Conservation (phyloP, 1,140 invertebrate species). For the Hermetia illucens region DNA sequence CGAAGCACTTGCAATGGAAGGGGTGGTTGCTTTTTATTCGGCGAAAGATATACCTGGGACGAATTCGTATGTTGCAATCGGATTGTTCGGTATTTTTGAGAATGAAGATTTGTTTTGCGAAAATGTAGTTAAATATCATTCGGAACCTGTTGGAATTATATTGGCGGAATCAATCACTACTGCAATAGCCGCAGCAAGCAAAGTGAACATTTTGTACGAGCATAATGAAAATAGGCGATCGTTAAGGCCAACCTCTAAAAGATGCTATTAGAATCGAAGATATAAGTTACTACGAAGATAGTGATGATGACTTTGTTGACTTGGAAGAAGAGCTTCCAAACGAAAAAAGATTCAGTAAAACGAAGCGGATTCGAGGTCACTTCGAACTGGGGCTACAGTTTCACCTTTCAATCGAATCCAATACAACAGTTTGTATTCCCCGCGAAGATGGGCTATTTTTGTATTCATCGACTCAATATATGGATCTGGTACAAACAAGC, state of each 20-base stretch:
- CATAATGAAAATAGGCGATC: slow-evolving; percentile 19
- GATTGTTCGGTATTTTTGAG: slow-evolving; percentile 10
- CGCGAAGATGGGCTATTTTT: slow-evolving; percentile 44
- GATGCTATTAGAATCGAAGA: slow-evolving; percentile 1
- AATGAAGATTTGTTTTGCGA: slow-evolving; percentile 34
- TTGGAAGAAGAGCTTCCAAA: no score
- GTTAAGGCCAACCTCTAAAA: slow-evolving; percentile 1
- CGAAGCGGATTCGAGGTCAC: slow-evolving; percentile 28
- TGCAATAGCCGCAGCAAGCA: slow-evolving; percentile 45
- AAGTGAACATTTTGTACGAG: slow-evolving; percentile 52
- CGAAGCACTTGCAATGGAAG: slow-evolving; percentile 43
- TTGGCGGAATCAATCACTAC: slow-evolving; percentile 44
- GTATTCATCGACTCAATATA: slow-evolving; percentile 47
- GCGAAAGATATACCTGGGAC: slow-evolving; percentile 56
- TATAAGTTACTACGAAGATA: neutral
- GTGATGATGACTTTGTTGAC: no score
- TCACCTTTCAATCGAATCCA: slow-evolving; percentile 42
- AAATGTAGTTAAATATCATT: slow-evolving; percentile 41
- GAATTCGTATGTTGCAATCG: slow-evolving; percentile 34
- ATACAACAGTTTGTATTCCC: slow-evolving; percentile 37
- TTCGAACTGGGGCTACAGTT: slow-evolving; percentile 33
- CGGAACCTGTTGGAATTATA: slow-evolving; percentile 59
- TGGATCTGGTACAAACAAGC: slow-evolving; percentile 45
- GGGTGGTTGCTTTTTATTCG: slow-evolving; percentile 48
- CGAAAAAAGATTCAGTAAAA: no score